Conservation (phyloP, 92 coral and sea anemone genomes). For the Muricea muricata region DNA sequence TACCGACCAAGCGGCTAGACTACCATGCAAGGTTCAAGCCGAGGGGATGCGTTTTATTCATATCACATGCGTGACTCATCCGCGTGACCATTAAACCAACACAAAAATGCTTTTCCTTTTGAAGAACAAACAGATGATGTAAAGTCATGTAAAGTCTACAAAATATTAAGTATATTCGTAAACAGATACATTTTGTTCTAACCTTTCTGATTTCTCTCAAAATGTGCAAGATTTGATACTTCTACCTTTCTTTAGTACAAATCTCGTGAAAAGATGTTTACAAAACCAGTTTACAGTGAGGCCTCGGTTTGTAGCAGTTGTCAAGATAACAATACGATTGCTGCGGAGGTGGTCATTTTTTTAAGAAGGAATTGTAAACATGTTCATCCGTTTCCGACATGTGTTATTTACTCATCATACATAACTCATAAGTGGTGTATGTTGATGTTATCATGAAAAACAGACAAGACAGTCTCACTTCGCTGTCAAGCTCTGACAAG, state of each 20-base stretch:
- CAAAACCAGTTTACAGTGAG: no score
- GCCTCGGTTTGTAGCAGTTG: no score
- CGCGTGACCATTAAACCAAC: not conserved
- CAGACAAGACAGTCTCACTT: not conserved
- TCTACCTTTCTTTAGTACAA: no score
- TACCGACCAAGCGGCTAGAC: no score
- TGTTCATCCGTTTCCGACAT: not conserved
- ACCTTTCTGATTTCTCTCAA: no score
- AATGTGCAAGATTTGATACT: no score
- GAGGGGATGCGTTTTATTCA: no score
- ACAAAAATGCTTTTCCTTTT: not conserved
- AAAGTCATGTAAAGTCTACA: not conserved
- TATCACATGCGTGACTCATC: no score
- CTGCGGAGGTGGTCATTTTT: not conserved
- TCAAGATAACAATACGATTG: not conserved
- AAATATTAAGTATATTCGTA: no score
- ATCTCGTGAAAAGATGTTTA: no score
- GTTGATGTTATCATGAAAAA: not conserved
- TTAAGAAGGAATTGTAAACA: not conserved
- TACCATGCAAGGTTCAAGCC: no score
- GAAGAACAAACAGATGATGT: not conserved
- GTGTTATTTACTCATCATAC: not conserved
- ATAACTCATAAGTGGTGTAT: not conserved
- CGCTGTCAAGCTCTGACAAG: constrained; percentile 11
- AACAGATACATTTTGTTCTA: not conserved